Evolutionary conservation across 1,140 invertebrate species (phyloP), one percentile per base, ranked within the genome.

Genomic region (Condylostylus longicornis): DNA sequence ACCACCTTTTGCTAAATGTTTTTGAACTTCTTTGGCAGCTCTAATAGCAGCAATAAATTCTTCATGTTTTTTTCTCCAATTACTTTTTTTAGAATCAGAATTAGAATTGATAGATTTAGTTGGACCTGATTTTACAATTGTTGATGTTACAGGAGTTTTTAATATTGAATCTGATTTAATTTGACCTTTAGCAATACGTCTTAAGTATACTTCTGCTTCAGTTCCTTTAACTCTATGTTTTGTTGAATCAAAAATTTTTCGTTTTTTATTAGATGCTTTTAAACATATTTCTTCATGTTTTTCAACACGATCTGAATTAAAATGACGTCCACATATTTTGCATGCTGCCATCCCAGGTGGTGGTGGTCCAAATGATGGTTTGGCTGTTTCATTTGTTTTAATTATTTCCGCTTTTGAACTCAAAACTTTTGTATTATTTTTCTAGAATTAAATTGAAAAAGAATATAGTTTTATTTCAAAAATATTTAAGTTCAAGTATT

Each of bases 1-100:
- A n/a, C 70, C 87, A 35, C 90, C 91, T 14, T 75, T 75, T 2
- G 81, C 83, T 40, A 95, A 61, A 56, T 90, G 76, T 1, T 74
- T 72, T 51, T 87, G 77, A n/a, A 84, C 78, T 51, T 79, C 69
- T 54, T 94, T 93, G 1, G 93, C 91, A 2, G 86, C 81, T 14
- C 86, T 70, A 39, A 96, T 88, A 1, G 86, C 74, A 38, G 74
- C 64, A 33, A 96, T 88, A 58, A 97, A 95, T 45, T 88, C 83
- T 53, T 94, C 84, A 61, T 94, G 89, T 51, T 93, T 84, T 54
- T 79, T 72, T 8, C 89, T 70, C 91, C 91, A 97, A 61, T 85
- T 80, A 36, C 63, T 72, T 50, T 79, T 81, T 45, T 74, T 72
- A 20, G 47, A 52, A 46, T 33, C 38, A 47, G 44, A 22, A 32